Evolutionary conservation across 2,888 invertebrate genomes (phyloP), one percentile per base, ranked within the genome.

Genomic region (Leptinotarsa haldemani): DNA sequence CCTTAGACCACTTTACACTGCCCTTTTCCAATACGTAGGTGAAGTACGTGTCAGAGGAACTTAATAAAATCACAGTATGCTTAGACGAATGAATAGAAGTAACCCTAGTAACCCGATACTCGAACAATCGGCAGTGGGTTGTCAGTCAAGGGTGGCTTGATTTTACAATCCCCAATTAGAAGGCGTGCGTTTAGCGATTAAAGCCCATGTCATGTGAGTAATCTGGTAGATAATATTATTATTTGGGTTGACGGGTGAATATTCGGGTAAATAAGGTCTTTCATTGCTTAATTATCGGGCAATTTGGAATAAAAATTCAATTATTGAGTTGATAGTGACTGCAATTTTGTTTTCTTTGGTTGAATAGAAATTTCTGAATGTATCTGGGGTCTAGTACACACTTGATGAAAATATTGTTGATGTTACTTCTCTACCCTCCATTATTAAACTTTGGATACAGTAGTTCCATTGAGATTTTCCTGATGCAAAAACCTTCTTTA

Each of bases 121-220:
- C 69, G 79, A 82, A 83, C 82, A 84, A 82, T 82, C 79, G 82
- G 81, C 82, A 79, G 83, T 80, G 80, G 82, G 79, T 79, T 79
- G 83, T 76, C 81, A 83, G 81, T 83, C 84, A 81, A 85, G 84
- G 83, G 84, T 82, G 81, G 81, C 83, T 85, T 84, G 85, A 85
- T 86, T 86, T 85, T 85, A 84, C 85, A 85, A 85, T 85, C 85
- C 85, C 85, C 86, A 85, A 86, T 85, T 86, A 85, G 83, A 73
- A 80, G 82, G 80, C 82, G 83, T 81, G 77, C 79, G 81, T 77
- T 76, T 74, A 75, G 75, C 81, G 82, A 83, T 83, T 83, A 83
- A 74, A 74, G 78, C 74, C 78, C 72, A 75, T 80, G 80, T 79
- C 79, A 79, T 77, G 78, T 74, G 79, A 81, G 77, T 81, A 82